These are phyloP conservation scores for Acanthosoma haemorrhoidale DNA, from an alignment of 2,888 invertebrate species.

Conservation along the genomic window DNA sequence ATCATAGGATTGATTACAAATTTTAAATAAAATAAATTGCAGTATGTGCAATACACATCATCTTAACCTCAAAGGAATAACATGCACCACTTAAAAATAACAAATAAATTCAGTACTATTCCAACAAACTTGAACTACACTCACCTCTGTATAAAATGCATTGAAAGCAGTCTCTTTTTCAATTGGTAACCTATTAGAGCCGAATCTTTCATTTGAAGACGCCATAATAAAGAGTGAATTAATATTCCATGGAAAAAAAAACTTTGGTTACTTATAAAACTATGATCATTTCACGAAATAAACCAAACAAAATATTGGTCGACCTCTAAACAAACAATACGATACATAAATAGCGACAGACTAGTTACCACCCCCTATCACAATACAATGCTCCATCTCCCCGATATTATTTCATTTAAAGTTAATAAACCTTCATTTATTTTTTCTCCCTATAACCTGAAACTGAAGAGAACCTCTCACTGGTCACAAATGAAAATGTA, in stretches of 20 bases:
- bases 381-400: too few relatives aligned
- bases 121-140: slow-evolving; percentile 35
- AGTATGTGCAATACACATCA: too few relatives aligned
- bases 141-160: slow-evolving; percentile 77
- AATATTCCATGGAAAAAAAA: not conserved
- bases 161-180: slow-evolving; percentile 67
- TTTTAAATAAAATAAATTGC: not conserved
- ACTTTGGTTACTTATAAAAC: not conserved
- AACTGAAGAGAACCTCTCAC: too few relatives aligned
- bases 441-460: too few relatives aligned
- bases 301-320: not conserved
- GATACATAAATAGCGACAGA: not conserved
- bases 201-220: slow-evolving; percentile 32
- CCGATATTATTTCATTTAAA: too few relatives aligned
- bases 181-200: slow-evolving; percentile 42
- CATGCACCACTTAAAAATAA: too few relatives aligned
- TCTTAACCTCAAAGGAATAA: too few relatives aligned
- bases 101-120: too few relatives aligned
- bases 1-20: too few relatives aligned
- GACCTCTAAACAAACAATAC: not conserved
- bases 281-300: not conserved
- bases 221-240: slow-evolving; percentile 33
- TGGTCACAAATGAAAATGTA: too few relatives aligned
- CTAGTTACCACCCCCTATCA: not conserved
- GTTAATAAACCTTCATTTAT: too few relatives aligned